phyloP scores from a whole-genome alignment of 2,888 invertebrate species.

The Panorpa germanica region DNA sequence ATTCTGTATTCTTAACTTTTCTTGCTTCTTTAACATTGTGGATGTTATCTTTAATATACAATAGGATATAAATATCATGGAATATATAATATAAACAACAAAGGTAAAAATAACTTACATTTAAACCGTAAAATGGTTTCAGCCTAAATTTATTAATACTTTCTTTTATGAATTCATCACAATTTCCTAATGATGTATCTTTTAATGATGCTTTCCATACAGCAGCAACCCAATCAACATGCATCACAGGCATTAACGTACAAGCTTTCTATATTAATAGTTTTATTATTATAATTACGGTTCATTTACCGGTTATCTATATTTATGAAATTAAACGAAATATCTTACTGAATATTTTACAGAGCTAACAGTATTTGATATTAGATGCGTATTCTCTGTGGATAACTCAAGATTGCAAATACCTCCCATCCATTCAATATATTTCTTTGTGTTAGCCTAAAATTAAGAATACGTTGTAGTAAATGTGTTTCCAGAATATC shows the following conservation, averaged over 20 bases:
- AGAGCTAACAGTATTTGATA: constrained; percentile 57
- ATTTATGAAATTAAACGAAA: constrained; percentile 16
- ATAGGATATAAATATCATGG: not conserved
- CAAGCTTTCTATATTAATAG: constrained; percentile 39
- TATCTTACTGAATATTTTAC: constrained; percentile 52
- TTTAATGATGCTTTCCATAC: constrained; percentile 58
- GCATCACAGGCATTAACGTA: constrained; percentile 51
- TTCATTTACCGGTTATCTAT: constrained; percentile 1
- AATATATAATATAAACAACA: not conserved
- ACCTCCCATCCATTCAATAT: constrained; percentile 63
- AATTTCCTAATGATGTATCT: constrained; percentile 38
- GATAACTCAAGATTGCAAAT: constrained; percentile 41
- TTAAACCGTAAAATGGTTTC: constrained; percentile 59
- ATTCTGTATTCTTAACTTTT: constrained; percentile 42
- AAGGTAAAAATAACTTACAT: no score
- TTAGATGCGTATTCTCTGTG: constrained; percentile 56
- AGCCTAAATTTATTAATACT: constrained; percentile 33
- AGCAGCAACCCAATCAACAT: constrained; percentile 56
- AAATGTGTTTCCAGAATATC: constrained; percentile 2
- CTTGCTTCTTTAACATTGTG: constrained; percentile 22
- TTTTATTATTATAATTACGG: constrained; percentile 5
- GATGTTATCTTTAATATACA: not conserved
- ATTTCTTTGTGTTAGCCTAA: constrained; percentile 36
- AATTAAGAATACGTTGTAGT: no score
- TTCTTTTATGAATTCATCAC: constrained; percentile 38